A percentile compares a stretch with the other conserved stretches of the same genome.
Evolutionary conservation across 2,888 invertebrate species (phyloP).

Genomic region (Pinctada fucata): DNA sequence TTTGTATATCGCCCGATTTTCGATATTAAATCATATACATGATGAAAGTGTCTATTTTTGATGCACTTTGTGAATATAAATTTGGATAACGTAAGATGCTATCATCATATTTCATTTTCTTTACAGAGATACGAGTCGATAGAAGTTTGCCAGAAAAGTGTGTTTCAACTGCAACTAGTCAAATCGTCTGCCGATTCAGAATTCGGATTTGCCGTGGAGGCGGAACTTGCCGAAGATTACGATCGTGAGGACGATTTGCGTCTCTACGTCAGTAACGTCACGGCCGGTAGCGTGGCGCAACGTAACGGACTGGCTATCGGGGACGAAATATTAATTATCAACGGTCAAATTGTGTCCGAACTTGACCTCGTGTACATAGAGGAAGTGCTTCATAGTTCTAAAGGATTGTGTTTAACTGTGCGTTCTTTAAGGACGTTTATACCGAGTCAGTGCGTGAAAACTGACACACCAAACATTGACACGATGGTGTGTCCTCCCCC

Average conservation of each 20-base stretch:
- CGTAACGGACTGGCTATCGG: constrained; percentile 97
- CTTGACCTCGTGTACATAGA: constrained; percentile 99
- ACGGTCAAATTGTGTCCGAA: constrained; percentile 97
- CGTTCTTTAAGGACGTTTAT: constrained; percentile 88
- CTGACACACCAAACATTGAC: constrained; percentile 94
- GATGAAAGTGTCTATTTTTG: too few relatives aligned
- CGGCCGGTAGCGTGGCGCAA: constrained; percentile 96
- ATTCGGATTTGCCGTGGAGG: constrained; percentile 99
- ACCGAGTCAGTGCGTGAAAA: constrained; percentile 75
- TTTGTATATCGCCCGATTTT: too few relatives aligned
- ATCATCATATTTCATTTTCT: not conserved
- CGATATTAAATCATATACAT: too few relatives aligned
- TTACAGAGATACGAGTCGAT: constrained; percentile 78
- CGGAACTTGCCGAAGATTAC: constrained; percentile 96
- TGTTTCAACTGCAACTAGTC: constrained; percentile 96
- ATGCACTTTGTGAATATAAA: too few relatives aligned
- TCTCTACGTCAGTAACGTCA: constrained; percentile 97
- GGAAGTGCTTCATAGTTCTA: constrained; percentile 95
- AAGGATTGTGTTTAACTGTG: constrained; percentile 97
- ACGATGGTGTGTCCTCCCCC: constrained; percentile 97
- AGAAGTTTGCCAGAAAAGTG: constrained; percentile 96
- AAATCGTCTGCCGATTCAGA: constrained; percentile 93
- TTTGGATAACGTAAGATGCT: not conserved
- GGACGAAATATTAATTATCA: constrained; percentile 99
- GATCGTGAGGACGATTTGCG: constrained; percentile 97